Evolutionary conservation across 37 sponge, comb jelly and placozoan species (phyloP), one percentile per base, ranked within the genome.

Genomic region (Cliona cf. orientalis): DNA sequence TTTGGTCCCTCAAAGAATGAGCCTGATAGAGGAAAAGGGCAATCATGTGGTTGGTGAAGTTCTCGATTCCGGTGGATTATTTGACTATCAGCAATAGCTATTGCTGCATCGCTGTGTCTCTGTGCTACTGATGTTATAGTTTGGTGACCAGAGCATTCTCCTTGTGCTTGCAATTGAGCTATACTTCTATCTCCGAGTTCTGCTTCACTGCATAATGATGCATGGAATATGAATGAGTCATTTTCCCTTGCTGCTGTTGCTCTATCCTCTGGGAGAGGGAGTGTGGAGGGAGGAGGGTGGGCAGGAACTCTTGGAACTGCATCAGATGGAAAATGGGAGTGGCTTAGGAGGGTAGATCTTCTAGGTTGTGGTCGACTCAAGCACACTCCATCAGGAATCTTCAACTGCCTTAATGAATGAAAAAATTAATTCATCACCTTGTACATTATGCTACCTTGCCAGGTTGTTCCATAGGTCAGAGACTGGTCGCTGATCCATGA

Each of bases 341-440:
- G 57, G 74, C 32, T 40, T 17, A 71, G 41, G 31, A 56, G 58
- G 35, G 38, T 11, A 14, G 78, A 71, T 58, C 42, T 76, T 35
- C 85, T 76, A 11, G 85, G 85, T 36, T 55, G 77, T 3, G 85
- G 78, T 77, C 85, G 66, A 25, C 11, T n/a, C 7, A 41, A 38
- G 25, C 43, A 33, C 3, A 19, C 43, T 29, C 61, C 35, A 28
- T 73, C 74, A 26, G 76, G 61, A 2, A 75, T 58, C 61, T 75
- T 41, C 37, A 72, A 49, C 36, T 82, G 39, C 46, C 82, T 82
- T 9, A 9, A 49, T 19, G 53, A 49, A 49, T 9, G 9, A 49
- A 49, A 49, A 49, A 19, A 49, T 14, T 14, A 7, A 66, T n/a
- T 3, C 5, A 14, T 59, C 60, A 59, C 12, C 28, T 29, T 3